Conservation (phyloP, 2,113 vertebrate genomes). For the Neotragus moschatus region DNA sequence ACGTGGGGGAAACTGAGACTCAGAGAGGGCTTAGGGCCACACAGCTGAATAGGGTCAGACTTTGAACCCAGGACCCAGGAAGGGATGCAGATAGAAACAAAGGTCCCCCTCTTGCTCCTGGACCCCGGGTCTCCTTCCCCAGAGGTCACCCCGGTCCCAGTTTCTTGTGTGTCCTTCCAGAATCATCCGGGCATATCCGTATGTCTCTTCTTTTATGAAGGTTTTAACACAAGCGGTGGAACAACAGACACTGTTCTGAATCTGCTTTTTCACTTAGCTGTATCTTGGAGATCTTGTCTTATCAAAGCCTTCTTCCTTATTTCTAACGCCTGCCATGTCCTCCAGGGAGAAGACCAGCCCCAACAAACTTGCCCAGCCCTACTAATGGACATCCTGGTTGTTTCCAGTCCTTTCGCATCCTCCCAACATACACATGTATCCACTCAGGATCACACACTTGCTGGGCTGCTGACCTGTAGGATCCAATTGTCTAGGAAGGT, state of each 20-base stretch:
- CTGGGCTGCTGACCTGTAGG: neutral
- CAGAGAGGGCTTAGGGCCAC: neutral
- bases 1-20: neutral
- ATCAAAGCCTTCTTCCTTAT: neutral
- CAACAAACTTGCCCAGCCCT: neutral
- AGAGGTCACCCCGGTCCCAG: neutral
- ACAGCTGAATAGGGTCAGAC: neutral
- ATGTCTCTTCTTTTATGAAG: neutral
- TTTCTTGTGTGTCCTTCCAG: neutral
- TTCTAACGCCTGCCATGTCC: neutral
- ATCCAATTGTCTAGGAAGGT: neutral
- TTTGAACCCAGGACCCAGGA: neutral
- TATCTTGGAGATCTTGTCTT: neutral
- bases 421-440: neutral
- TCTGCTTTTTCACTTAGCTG: neutral
- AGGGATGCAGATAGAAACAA: neutral
- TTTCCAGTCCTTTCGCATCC: neutral
- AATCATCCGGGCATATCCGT: neutral
- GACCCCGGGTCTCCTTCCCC: neutral
- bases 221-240: neutral
- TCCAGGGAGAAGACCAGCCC: neutral
- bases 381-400: rapidly evolving
- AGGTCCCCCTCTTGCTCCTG: neutral
- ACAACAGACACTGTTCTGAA: neutral
- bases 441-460: too few relatives aligned